Evolutionary conservation across 2,113 vertebrate species (phyloP), one percentile per base, ranked within the genome.

Genomic region (Planiliza haematocheilus): DNA sequence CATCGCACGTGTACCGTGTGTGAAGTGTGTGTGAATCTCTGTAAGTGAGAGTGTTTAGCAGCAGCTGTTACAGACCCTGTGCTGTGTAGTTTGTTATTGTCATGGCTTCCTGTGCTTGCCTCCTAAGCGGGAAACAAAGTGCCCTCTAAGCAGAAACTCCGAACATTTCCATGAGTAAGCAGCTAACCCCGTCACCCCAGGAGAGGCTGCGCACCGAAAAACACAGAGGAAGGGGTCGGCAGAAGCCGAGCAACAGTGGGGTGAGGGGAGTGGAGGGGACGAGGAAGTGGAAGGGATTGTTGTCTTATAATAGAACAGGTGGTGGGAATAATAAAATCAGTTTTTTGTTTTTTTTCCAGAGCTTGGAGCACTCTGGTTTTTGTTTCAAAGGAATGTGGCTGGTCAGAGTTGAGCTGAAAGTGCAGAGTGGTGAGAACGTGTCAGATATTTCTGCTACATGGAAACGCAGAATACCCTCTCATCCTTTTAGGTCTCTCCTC

Each of bases 91-190:
- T 91, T 88, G 78, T 88, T 87, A 83, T 91, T 91, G 84, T 87
- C 83, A 82, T 56, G 70, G 82, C 79, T 89, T 91, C 86, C 88
- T 92, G 89, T 34, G 10, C 59, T 86, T 8, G 21, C 74, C 82
- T 90, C 84, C 85, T 83, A 80, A 90, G 82, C 77, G 74, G 91
- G 86, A 91, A 85, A 74, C 86, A 91, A 92, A 93, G 66, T 90
- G 91, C 91, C 79, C 82, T 85, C 86, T 89, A 91, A 91, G 91
- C 91, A 92, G 58, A 92, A 92, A 84, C 52, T 58, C 68, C 71
- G 72, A 80, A 60, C 58, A 80, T 91, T 92, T 91, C 55, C 90
- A 89, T 91, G 89, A 91, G 85, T 93, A 90, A 92, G 91, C 91
- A 89, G 81, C 86, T 83, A 58, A 89, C 84, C 85, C 76, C 52